Conservation (phyloP, 2,113 vertebrate genomes). For the Hirundichthys speculiger region DNA sequence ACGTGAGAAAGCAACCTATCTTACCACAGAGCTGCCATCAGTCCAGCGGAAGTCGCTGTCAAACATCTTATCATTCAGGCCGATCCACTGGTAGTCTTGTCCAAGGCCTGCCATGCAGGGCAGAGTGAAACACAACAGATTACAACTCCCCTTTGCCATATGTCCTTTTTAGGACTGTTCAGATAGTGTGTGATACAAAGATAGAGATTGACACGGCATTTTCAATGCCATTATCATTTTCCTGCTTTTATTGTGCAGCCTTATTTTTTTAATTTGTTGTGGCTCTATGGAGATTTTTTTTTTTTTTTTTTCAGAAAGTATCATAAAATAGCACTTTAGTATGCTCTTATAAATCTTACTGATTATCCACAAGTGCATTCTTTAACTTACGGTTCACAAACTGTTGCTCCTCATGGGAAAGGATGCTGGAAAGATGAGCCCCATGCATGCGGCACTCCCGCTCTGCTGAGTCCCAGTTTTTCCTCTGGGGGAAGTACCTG, state of each 20-base stretch:
- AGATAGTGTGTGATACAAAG: conserved; percentile 4
- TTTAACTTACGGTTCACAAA: conserved; percentile 93
- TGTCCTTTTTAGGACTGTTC: conserved; percentile 40
- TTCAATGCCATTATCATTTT: conserved; percentile 60
- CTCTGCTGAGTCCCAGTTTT: conserved; percentile 94
- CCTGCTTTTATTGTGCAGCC: conserved; percentile 38
- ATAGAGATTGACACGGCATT: conserved; percentile 35
- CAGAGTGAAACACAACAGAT: conserved; percentile 56
- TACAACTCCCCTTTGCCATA: conserved; percentile 20
- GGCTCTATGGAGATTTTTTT: neutral
- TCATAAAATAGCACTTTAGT: neutral
- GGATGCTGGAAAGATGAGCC: conserved; percentile 91
- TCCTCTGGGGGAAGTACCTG: conserved; percentile 91
- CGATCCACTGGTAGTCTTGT: conserved; percentile 98
- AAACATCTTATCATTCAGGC: conserved; percentile 98
- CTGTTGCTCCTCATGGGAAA: conserved; percentile 91
- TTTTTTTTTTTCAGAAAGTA: neutral
- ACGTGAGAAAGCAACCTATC: conserved; percentile 57
- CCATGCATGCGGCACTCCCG: conserved; percentile 94
- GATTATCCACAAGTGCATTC: neutral
- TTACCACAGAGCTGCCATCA: conserved; percentile 92
- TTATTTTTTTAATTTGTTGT: neutral
- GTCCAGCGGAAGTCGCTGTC: conserved; percentile 98
- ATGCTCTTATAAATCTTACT: neutral
- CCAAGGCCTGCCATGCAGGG: conserved; percentile 85